phyloP scores from a whole-genome alignment of 1,140 invertebrate species.

The Argopecten irradians region DNA sequence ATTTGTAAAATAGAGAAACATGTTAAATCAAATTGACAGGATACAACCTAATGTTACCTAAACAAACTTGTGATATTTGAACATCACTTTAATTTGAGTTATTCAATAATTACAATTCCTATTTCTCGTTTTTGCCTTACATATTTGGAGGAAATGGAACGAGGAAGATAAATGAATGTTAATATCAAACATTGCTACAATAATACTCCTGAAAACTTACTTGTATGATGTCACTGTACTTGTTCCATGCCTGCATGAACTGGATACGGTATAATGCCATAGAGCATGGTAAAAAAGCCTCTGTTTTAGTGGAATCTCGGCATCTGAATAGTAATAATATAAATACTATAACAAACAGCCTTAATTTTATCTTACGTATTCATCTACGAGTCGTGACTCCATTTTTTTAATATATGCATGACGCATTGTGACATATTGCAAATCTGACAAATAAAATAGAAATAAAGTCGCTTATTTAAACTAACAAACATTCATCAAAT shows the following conservation, averaged over 20 bases:
- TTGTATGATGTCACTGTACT: slow-evolving; percentile 59
- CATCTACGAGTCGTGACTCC: not conserved
- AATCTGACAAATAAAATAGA: not conserved
- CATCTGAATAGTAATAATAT: slow-evolving; percentile 55
- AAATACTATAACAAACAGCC: not conserved
- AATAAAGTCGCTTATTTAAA: not conserved
- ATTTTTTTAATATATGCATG: not conserved
- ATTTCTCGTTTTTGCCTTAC: no score
- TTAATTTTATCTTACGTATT: not conserved
- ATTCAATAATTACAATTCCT: no score
- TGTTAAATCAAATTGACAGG: no score
- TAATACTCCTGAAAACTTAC: slow-evolving; percentile 42
- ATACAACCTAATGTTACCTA: no score
- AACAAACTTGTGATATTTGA: no score
- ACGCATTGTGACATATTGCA: no score
- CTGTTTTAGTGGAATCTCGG: slow-evolving; percentile 62
- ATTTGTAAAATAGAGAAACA: no score
- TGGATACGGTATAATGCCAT: slow-evolving; percentile 60
- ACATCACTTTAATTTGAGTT: no score
- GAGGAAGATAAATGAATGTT: no score
- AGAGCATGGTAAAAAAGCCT: slow-evolving; percentile 66
- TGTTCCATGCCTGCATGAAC: slow-evolving; percentile 53
- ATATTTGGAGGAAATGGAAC: no score
- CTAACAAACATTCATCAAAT: not conserved
- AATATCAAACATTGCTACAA: no score